A percentile compares a stretch with the other conserved stretches of the same genome.
phyloP scores from a whole-genome alignment of 1,140 invertebrate species.

The Scaptodrosophila lebanonensis region DNA sequence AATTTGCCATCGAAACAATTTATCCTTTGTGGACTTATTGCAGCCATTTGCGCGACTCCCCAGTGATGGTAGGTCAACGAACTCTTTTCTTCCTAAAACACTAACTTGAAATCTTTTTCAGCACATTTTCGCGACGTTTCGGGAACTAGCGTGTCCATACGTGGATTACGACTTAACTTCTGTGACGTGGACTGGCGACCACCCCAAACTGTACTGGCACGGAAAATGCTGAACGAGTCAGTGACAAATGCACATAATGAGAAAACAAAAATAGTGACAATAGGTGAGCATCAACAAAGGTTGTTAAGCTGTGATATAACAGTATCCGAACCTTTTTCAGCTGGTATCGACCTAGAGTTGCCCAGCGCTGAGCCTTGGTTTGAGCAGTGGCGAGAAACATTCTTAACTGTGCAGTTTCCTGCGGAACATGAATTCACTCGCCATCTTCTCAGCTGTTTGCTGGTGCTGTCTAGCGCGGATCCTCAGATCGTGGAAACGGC shows the following conservation, averaged over 20 bases:
- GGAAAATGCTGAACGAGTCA: constrained; percentile 92
- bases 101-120: constrained; percentile 57
- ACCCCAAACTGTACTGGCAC: constrained; percentile 88
- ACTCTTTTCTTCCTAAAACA: neutral
- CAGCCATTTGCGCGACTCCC: constrained; percentile 91
- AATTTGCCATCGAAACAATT: constrained; percentile 92
- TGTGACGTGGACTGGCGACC: constrained; percentile 89
- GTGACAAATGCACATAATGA: constrained; percentile 85
- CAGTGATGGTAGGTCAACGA: constrained; percentile 82
- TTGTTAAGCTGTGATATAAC: neutral
- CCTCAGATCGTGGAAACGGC: constrained; percentile 88
- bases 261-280: constrained; percentile 79
- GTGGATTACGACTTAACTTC: constrained; percentile 88
- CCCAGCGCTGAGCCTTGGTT: constrained; percentile 94
- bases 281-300: constrained; percentile 77
- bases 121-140: constrained; percentile 90
- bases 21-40: constrained; percentile 92
- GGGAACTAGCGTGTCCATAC: constrained; percentile 84
- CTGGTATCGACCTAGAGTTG: constrained; percentile 79
- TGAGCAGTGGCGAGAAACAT: constrained; percentile 95
- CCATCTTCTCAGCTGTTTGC: constrained; percentile 93
- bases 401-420: constrained; percentile 91
- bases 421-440: constrained; percentile 97
- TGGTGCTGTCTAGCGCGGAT: constrained; percentile 90
- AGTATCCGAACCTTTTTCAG: constrained; percentile 40